Evolutionary conservation across 2,888 invertebrate genomes (phyloP), one percentile per base, ranked within the genome.

Genomic region (Ephialtes manifestator): DNA sequence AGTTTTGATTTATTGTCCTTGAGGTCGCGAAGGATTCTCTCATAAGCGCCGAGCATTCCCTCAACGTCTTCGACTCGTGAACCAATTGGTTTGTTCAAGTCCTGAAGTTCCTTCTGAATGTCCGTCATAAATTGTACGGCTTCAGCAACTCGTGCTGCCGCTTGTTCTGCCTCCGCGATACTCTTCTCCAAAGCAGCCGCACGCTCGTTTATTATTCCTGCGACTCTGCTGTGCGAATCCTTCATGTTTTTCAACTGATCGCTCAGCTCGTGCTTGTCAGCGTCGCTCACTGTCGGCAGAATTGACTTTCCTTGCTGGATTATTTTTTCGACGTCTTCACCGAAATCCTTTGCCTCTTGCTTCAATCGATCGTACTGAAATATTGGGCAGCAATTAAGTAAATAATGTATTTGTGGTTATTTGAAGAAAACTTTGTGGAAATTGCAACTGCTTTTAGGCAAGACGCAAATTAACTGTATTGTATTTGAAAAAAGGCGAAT

Each of bases 21-120:
- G 0, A 98, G 94, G 87, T 98, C 97, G 81, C 95, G 95, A 24
- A 98, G 94, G 71, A 98, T 97, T 88, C 96, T 96, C 94, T 98
- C 97, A 90, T 98, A 98, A 0, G 97, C 96, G 51, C 96, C 95
- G 35, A 98, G 95, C 88, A 98, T 95, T n/a, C 97, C 96, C 92
- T 98, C 97, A 0, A 98, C 98, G 93, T 99, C 99, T 92, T 98
- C 97, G 1, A 97, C 97, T 91, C 97, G 97, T 76, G 97, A 97
- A 13, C 99, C 98, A 51, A 98, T 96, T 0, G 98, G 98, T 93
- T 97, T 97, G 90, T 97, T 97, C 1, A 98, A 94, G 81, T 97
- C 97, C 87, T 97, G 97, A 18, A 99, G 94, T 92, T 98, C 97
- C 81, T 96, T 96, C 92, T 98, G 97, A n/a, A 98, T 96, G 89